phyloP scores from a whole-genome alignment of 2,113 vertebrate genomes.

The Ammodytes marinus region DNA sequence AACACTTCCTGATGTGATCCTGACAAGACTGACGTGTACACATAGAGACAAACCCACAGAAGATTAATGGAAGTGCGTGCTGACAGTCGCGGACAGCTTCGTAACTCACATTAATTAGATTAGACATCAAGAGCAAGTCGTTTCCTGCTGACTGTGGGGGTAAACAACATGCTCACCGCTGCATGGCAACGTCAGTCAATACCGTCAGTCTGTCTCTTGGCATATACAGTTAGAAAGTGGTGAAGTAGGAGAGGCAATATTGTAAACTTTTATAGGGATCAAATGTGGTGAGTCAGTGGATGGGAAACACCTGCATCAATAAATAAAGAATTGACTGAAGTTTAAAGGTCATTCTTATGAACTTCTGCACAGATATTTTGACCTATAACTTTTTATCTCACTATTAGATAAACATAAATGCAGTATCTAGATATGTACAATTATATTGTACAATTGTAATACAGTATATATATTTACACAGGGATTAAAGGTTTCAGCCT shows the following conservation, averaged over 20 bases:
- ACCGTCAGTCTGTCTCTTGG: slow-evolving; percentile 24
- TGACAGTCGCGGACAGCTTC: slow-evolving; percentile 46
- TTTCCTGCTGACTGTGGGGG: slow-evolving; percentile 49
- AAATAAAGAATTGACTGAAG: slow-evolving; percentile 1
- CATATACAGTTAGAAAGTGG: slow-evolving; percentile 20
- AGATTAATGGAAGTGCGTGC: slow-evolving; percentile 10
- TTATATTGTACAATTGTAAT: background rate
- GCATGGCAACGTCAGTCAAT: slow-evolving; percentile 45
- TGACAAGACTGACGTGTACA: background rate
- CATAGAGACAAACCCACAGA: slow-evolving; percentile 19
- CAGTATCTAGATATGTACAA: background rate
- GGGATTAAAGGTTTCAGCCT: background rate
- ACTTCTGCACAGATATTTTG: slow-evolving; percentile 13
- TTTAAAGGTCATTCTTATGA: background rate
- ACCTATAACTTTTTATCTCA: background rate
- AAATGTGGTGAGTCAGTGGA: background rate
- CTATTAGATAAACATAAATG: background rate
- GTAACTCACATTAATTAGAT: slow-evolving; percentile 68
- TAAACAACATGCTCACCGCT: slow-evolving; percentile 35
- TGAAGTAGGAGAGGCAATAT: background rate
- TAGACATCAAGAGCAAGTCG: slow-evolving; percentile 49
- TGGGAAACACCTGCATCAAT: slow-evolving; percentile 44
- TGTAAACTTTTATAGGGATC: slow-evolving; percentile 23
- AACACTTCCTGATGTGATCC: background rate
- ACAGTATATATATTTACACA: background rate